phyloP scores from a whole-genome alignment of 2,113 vertebrate genomes.

The Toxostoma redivivum region DNA sequence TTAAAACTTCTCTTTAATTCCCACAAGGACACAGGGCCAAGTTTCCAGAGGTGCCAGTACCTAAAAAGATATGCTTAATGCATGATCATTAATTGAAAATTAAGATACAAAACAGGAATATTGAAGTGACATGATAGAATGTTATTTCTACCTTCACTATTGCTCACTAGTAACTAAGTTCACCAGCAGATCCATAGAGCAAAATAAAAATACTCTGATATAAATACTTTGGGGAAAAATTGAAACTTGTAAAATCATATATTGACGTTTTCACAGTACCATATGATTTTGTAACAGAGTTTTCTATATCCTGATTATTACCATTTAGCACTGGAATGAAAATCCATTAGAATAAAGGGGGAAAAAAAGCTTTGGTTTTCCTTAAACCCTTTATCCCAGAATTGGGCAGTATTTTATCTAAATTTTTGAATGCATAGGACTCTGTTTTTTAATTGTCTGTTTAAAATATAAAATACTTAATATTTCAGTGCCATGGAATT shows the following conservation, averaged over 20 bases:
- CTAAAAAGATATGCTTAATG: background rate
- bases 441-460: background rate
- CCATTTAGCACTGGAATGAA: background rate
- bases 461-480: background rate
- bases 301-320: background rate
- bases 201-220: background rate
- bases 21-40: background rate
- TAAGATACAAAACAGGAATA: background rate
- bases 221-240: background rate
- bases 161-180: background rate
- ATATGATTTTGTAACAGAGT: background rate
- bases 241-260: background rate
- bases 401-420: background rate
- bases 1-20: background rate
- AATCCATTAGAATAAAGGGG: background rate
- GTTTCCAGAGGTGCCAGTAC: background rate
- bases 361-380: background rate
- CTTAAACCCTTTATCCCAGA: background rate
- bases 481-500: background rate
- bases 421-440: background rate
- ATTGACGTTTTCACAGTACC: background rate
- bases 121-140: background rate
- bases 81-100: background rate
- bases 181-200: background rate
- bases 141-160: background rate